Base-by-base conservation (phyloP, 1,140 invertebrate genomes). In the Phthorimaea operculella region DNA sequence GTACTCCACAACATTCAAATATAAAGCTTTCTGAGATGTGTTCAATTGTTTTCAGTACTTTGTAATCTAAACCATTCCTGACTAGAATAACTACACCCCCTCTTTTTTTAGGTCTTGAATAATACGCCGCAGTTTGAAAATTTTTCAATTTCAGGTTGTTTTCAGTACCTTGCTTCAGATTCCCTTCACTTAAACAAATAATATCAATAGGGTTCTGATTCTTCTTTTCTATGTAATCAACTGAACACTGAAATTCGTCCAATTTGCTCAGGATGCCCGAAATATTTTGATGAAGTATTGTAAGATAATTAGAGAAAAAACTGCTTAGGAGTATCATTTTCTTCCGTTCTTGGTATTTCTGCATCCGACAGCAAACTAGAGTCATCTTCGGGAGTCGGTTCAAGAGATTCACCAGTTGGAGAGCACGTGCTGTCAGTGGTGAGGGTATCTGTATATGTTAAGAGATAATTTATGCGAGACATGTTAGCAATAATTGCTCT, bases 1-100 rank as follows among this genome's bases (percentile, higher is more conserved):
- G 14, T 12, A 51, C 33, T 5, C 21, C 50, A 14, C 50, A 51
- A 12, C 50, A 51, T 28, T 51, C 50, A 51, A 51, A 51, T 7
- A 51, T 11, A 14, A 10, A 39, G n/a, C 3, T 39, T n/a, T 39
- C n/a, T 4, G 36, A 10, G n/a, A 39, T 39, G 10, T 12, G n/a
- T 3, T 39, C 36, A 2, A 39, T 10, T 10, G 10, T 39, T 10
- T 39, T n/a, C n/a, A 39, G 1, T 10, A 39, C 36, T 39, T 39
- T 39, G n/a, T 12, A 39, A 12, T n/a, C 10, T n/a, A 39, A 39
- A n/a, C n/a, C 36, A 12, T n/a, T 39, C n/a, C n/a, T 39, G 10
- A 39, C n/a, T 1, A 39, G n/a, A 9, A 39, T 39, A 10, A 39
- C 36, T 10, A 39, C 36, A 39, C 36, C 36, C 3, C 36, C 36